phyloP scores from a whole-genome alignment of 2,888 invertebrate genomes.

The Trissolcus japonicus region DNA sequence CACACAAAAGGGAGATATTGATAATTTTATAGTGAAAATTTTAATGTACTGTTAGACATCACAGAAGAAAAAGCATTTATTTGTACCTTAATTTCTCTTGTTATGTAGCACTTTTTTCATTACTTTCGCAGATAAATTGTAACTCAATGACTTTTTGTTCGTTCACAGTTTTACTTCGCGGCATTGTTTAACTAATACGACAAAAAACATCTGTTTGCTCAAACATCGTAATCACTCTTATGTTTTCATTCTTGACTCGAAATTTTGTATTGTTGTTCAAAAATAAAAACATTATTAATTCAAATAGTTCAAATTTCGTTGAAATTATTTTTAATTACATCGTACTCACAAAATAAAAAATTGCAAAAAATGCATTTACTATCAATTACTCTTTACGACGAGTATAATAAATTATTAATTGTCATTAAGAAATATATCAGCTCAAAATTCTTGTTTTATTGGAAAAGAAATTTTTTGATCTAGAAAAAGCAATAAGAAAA shows the following conservation, averaged over 20 bases:
- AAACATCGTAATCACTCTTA: background rate
- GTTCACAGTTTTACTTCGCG: conserved; percentile 9
- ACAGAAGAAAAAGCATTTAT: conserved; percentile 41
- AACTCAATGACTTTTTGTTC: conserved; percentile 26
- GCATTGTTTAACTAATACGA: conserved; percentile 15
- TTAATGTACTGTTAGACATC: conserved; percentile 28
- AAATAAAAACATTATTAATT: too few species aligned
- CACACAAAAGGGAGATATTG: conserved; percentile 15
- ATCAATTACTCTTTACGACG: too few species aligned
- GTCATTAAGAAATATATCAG: too few species aligned
- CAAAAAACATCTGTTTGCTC: conserved; percentile 9
- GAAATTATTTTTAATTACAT: too few species aligned
- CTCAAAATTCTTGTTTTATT: too few species aligned
- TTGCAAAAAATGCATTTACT: too few species aligned
- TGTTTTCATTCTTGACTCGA: background rate
- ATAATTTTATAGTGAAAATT: conserved; percentile 25
- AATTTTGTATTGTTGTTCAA: too few species aligned
- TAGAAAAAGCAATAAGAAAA: too few species aligned
- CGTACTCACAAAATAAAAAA: too few species aligned
- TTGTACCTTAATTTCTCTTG: conserved; percentile 44
- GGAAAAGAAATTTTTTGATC: too few species aligned
- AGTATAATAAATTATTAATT: too few species aligned
- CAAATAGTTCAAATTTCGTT: too few species aligned
- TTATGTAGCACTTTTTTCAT: conserved; percentile 48
- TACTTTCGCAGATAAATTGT: conserved; percentile 48